Percentiles rank a stretch among this genome's conserved stretches.
Conservation (phyloP, 2,888 invertebrate genomes). For the Pycnomerus fuliginosus region DNA sequence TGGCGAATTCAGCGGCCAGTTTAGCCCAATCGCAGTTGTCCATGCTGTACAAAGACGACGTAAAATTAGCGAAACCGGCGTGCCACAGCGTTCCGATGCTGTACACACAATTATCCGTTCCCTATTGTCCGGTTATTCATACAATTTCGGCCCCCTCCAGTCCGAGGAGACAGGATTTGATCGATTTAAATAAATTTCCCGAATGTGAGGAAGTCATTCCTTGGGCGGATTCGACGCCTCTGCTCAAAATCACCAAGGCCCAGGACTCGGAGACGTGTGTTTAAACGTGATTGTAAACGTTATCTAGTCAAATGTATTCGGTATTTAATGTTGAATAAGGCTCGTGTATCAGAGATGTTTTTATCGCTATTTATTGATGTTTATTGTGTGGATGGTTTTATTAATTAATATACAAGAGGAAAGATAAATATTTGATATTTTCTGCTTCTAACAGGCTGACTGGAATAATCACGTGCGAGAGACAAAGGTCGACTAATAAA, state of each 20-base stretch:
- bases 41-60: slow-evolving; percentile 35
- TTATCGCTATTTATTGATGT: slow-evolving; percentile 18
- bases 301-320: slow-evolving; percentile 7
- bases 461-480: too few species aligned
- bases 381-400: slow-evolving; percentile 12
- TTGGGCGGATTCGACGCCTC: slow-evolving; percentile 45
- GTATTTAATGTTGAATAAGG: slow-evolving; percentile 13
- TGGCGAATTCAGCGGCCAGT: slow-evolving; percentile 49
- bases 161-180: slow-evolving; percentile 38
- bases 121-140: slow-evolving; percentile 34
- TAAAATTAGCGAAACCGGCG: slow-evolving; percentile 28
- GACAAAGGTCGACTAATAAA: too few species aligned
- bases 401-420: too few species aligned
- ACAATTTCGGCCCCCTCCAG: slow-evolving; percentile 47
- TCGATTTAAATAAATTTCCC: slow-evolving; percentile 34
- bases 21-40: slow-evolving; percentile 47
- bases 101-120: slow-evolving; percentile 40
- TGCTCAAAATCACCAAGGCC: slow-evolving; percentile 45
- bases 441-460: too few species aligned
- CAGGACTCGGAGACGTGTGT: slow-evolving; percentile 31
- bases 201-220: slow-evolving; percentile 42
- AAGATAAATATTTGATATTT: too few species aligned
- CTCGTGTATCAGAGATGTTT: slow-evolving; percentile 19
- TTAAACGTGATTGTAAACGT: slow-evolving; percentile 6
- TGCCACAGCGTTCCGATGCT: slow-evolving; percentile 47